Base-by-base conservation (phyloP, 2,797 vertebrate species). In the Halcyon smyrnensis region DNA sequence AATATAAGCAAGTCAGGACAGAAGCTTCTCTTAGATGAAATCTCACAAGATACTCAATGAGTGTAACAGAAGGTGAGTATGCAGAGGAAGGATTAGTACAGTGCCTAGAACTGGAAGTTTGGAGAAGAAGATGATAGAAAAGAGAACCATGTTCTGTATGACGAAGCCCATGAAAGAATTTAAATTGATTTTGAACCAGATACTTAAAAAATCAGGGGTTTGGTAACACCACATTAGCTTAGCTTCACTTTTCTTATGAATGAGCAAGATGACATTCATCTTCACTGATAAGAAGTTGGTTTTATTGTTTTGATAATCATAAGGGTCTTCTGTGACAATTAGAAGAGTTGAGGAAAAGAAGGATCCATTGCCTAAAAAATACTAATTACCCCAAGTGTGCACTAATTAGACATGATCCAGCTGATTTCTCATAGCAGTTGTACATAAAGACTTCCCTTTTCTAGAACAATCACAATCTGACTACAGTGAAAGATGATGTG, bases 121-220 rank as follows among this genome's bases (percentile, higher is more conserved):
- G 36, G 24, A 73, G 27, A 85, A 70, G 28, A 15, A 21, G 11
- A 34, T 64, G 24, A 34, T 11, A 83, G 43, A 21, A 68, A 87
- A 90, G 32, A 43, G 3, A 19, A 56, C 5, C 21, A n/a, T 32
- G 25, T 71, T 87, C 27, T 73, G 4, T 57, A 50, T 37, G 14
- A 62, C 11, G 41, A 87, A 68, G 7, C 1, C 43, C 8, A 12
- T 27, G 15, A 68, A 91, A 11, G 15, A 76, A n/a, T 65, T 78
- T n/a, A 37, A 60, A 77, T 63, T 78, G 8, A 6, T 94, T 90
- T 89, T 76, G 2, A 87, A 63, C 11, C 68, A 24, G 12, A 30
- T 51, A 34, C 0, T 0, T 43, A 76, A 28, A 85, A 46, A 41
- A 28, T 8, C 4, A 51, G 2, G 4, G 4, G 1, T 41, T 84